A percentile compares a stretch with the other conserved stretches of the same genome.
Conservation (phyloP, 2,113 vertebrate species). For the Otocyon megalotis region DNA sequence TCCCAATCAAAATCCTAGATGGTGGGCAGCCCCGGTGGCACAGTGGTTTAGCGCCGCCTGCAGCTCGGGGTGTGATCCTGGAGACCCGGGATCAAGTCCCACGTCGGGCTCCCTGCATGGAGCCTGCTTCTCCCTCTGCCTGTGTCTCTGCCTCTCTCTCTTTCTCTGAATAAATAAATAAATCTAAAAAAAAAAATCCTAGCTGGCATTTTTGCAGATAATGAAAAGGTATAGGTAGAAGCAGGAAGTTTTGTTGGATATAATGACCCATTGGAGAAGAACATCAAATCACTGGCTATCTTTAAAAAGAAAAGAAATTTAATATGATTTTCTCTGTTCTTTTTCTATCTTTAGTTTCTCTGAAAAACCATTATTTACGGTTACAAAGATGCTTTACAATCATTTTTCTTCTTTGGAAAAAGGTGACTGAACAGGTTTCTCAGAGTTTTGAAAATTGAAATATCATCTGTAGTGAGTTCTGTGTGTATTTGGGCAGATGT, state of each 20-base stretch:
- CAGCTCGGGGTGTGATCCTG: too few species aligned
- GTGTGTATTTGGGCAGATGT: constrained; percentile 88
- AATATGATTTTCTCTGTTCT: constrained; percentile 87
- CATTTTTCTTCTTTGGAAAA: constrained; percentile 90
- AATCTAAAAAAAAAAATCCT: neutral
- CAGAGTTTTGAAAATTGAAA: constrained; percentile 87
- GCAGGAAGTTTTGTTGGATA: constrained; percentile 73
- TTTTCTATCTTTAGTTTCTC: constrained; percentile 86
- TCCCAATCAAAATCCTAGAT: neutral
- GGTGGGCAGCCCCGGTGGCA: too few species aligned
- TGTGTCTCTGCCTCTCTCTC: too few species aligned
- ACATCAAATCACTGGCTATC: constrained; percentile 83
- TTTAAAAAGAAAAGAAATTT: constrained; percentile 90
- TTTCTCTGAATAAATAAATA: too few species aligned
- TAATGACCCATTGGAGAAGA: constrained; percentile 59
- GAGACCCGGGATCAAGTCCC: too few species aligned
- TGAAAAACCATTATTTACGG: constrained; percentile 94
- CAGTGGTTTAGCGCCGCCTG: too few species aligned
- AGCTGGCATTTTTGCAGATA: neutral
- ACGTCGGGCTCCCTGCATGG: too few species aligned
- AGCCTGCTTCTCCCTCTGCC: too few species aligned
- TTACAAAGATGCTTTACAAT: constrained; percentile 88
- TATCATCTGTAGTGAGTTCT: constrained; percentile 85
- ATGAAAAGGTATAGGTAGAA: neutral
- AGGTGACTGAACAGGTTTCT: constrained; percentile 89